Conservation (phyloP, 2,888 invertebrate genomes). For the Marasmarcha lunaedactyla region DNA sequence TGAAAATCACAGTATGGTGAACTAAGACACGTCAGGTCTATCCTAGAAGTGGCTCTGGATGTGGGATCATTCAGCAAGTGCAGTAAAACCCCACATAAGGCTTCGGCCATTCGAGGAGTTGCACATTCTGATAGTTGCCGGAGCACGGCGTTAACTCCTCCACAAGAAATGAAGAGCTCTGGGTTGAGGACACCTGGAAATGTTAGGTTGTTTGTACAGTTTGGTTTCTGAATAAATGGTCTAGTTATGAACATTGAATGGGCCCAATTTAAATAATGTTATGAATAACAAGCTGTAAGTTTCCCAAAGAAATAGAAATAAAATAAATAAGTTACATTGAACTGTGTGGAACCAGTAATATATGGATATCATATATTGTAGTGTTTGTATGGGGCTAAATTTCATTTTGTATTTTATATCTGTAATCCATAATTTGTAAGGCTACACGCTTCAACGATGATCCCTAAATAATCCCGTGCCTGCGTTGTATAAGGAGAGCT, state of each 20-base stretch:
- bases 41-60: conserved; percentile 79
- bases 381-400: too few relatives aligned
- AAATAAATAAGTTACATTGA: not conserved
- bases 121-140: conserved; percentile 88
- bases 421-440: too few relatives aligned
- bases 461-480: too few relatives aligned
- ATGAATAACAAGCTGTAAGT: too few relatives aligned
- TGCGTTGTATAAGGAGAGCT: too few relatives aligned
- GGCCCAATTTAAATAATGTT: too few relatives aligned
- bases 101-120: conserved; percentile 90
- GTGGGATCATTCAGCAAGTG: conserved; percentile 87
- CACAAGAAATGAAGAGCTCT: conserved; percentile 80
- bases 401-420: too few relatives aligned
- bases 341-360: too few relatives aligned
- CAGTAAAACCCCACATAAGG: conserved; percentile 87
- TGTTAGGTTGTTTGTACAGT: not conserved
- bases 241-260: too few relatives aligned
- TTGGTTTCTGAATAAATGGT: too few relatives aligned
- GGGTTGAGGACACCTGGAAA: conserved; percentile 82
- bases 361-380: too few relatives aligned
- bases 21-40: conserved; percentile 85
- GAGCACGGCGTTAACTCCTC: conserved; percentile 85
- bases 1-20: conserved; percentile 96
- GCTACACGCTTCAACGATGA: too few relatives aligned
- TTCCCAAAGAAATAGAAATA: not conserved